Conservation (phyloP, 2,888 invertebrate genomes). For the Lasioglossum calceatum region DNA sequence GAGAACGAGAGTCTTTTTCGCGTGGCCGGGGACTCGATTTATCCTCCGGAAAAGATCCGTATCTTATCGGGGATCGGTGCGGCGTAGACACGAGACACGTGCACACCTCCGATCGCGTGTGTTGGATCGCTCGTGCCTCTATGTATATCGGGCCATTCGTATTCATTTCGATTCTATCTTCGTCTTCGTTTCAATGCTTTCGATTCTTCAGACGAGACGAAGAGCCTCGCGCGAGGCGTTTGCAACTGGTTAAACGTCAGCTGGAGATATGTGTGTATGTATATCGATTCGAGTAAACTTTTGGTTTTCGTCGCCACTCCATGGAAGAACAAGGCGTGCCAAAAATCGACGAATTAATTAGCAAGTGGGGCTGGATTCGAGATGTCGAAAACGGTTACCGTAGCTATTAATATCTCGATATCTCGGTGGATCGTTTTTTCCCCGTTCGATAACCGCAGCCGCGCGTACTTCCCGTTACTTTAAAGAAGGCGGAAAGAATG, state of each 20-base stretch:
- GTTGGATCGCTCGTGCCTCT: background rate
- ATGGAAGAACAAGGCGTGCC: no score
- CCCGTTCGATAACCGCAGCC: background rate
- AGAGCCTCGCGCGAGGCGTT: background rate
- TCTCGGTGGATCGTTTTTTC: background rate
- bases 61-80: constrained; percentile 18
- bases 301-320: background rate
- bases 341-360: background rate
- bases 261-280: background rate
- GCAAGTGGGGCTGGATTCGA: background rate
- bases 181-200: background rate
- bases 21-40: constrained; percentile 16
- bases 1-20: constrained; percentile 47
- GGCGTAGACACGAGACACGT: background rate
- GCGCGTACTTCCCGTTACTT: background rate
- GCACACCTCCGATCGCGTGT: background rate
- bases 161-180: background rate
- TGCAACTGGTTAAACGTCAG: background rate
- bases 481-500: background rate
- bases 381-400: background rate
- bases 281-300: background rate
- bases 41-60: constrained; percentile 33
- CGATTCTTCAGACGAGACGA: background rate
- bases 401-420: background rate
- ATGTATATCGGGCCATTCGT: background rate